phyloP scores from a whole-genome alignment of 2,888 invertebrate genomes.

The Itoplectis maculator region DNA sequence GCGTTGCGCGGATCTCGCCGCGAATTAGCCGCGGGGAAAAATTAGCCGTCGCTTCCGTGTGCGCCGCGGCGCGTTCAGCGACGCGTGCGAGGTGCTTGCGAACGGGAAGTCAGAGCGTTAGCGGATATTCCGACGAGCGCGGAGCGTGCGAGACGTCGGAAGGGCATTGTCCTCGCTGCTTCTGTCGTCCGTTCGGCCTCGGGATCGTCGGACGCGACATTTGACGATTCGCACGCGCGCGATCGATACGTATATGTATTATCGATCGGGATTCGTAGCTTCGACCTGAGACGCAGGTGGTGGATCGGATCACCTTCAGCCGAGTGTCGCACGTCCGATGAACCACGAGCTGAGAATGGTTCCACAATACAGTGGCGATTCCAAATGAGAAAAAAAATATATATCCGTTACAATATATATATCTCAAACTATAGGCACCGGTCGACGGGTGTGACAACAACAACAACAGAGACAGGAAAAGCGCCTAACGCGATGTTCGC shows the following conservation, averaged over 20 bases:
- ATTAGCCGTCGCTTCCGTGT: conserved; percentile 19
- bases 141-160: conserved; percentile 32
- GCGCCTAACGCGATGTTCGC: too few relatives aligned
- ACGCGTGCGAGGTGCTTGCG: conserved; percentile 15
- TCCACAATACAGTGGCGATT: too few relatives aligned
- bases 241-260: conserved; percentile 35
- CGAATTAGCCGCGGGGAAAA: background rate
- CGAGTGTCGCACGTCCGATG: too few relatives aligned
- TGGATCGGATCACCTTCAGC: too few relatives aligned
- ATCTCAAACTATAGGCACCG: too few relatives aligned
- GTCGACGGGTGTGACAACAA: too few relatives aligned
- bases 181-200: conserved; percentile 14
- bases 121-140: conserved; percentile 38
- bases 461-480: too few relatives aligned
- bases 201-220: background rate
- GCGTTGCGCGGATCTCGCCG: too few relatives aligned
- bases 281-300: background rate
- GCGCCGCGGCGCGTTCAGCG: background rate
- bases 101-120: conserved; percentile 43
- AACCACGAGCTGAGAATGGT: too few relatives aligned
- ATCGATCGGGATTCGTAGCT: conserved; percentile 10
- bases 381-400: too few relatives aligned
- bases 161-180: conserved; percentile 40
- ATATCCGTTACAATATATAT: too few relatives aligned
- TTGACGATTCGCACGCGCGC: background rate